Evolutionary conservation across 2,888 invertebrate genomes (phyloP), one percentile per base, ranked within the genome.

Genomic region (Drosophila mercatorum): DNA sequence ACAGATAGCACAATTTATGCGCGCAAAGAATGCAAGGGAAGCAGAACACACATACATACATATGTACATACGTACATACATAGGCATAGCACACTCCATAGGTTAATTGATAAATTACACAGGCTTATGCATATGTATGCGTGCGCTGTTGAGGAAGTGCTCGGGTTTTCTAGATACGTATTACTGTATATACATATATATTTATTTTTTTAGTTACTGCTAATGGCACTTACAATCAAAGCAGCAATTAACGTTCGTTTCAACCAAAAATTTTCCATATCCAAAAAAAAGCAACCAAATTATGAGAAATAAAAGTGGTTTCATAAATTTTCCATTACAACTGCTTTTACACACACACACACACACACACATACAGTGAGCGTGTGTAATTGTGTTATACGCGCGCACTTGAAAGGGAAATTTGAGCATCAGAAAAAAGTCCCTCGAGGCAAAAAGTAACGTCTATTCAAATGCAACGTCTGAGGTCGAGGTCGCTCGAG

Each of bases 311-410:
- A 41, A 75, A 70, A 72, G 61, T 72, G 51, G 67, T 72, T 75
- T 75, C 17, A 36, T 46, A 77, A 79, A 79, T 71, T 86, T 83
- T 82, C 82, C 86, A 83, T 78, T 83, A 68, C 72, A 78, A 72
- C 75, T 67, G 57, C 52, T 57, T 55, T 46, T 36, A 60, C 63
- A 57, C 34, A 49, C 49, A 31, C 36, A 59, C 52, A 31, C 36
- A 59, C 52, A 63, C 11, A 31, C n/a, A 53, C 31, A 46, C 1
- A n/a, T 41, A 7, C 5, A 57, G 22, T 22, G 22, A 3, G 1
- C 5, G 44, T 38, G 22, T 65, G 36, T 34, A 67, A 55, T 52
- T 73, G 60, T 68, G 61, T 14, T 68, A 31, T 40, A 72, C 60
- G 53, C 46, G 72, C n/a, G 28, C 52, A 12, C 60, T 58, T 68